Evolutionary conservation across 92 coral and sea anemone species (phyloP).

Genomic region (Porites evermanni): DNA sequence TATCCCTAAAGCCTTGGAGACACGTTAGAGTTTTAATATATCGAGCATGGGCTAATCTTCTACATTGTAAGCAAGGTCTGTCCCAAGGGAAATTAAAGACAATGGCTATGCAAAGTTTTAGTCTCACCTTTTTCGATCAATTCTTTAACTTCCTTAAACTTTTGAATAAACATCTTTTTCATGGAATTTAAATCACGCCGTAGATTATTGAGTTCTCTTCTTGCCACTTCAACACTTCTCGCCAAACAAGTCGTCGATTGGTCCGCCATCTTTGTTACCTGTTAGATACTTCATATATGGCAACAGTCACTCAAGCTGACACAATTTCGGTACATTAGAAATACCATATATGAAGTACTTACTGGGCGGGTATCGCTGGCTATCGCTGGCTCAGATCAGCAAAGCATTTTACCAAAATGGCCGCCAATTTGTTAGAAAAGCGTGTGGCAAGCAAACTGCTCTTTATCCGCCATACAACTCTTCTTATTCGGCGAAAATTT

Average conservation of each 20-base stretch:
- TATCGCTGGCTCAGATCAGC: constrained; percentile 58
- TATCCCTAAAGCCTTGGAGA: too few species aligned
- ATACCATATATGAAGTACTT: not conserved
- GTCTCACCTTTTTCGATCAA: constrained; percentile 42
- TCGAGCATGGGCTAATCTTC: too few species aligned
- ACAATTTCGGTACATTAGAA: too few species aligned
- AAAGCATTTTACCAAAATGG: constrained; percentile 54
- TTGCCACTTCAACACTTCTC: constrained; percentile 57
- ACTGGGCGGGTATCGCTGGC: not conserved
- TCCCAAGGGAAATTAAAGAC: not conserved
- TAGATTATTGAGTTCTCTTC: constrained; percentile 68
- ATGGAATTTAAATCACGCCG: constrained; percentile 61
- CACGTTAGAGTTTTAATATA: too few species aligned
- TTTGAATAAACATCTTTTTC: constrained; percentile 59
- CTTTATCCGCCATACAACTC: not conserved
- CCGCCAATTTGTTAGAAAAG: constrained; percentile 38
- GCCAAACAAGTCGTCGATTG: constrained; percentile 24
- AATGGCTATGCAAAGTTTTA: not conserved
- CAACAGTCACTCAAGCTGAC: too few species aligned
- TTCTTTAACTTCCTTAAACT: constrained; percentile 57
- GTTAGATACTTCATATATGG: too few species aligned
- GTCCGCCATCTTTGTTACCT: constrained; percentile 25
- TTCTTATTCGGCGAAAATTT: constrained; percentile 23
- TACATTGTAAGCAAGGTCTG: too few species aligned
- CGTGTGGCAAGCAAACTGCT: constrained; percentile 11